Evolutionary conservation across 2,797 vertebrate species (phyloP), one percentile per base, ranked within the genome.

Genomic region (Takifugu ocellatus): DNA sequence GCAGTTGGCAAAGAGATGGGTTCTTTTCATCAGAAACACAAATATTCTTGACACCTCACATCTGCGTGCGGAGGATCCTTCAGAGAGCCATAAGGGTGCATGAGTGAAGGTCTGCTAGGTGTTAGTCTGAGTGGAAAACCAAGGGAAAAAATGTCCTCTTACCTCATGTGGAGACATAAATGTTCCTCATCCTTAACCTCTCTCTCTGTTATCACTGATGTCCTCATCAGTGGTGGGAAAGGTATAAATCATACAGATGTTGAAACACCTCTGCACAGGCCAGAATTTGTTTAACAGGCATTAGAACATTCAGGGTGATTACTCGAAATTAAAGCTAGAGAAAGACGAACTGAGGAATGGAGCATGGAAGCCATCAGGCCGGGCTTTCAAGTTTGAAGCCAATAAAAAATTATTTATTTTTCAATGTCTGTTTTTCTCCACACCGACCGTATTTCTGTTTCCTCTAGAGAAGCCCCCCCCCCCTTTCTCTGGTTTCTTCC

Each of bases 1-100:
- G 53, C 78, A 83, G 76, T 81, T 85, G 85, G 87, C 83, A 70
- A 73, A 70, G 72, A 79, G 77, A 89, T 69, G 69, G 73, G 74
- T 74, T 66, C 78, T 85, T 89, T 88, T 88, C 84, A 86, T 87
- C 81, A 84, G 78, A 84, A 81, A 89, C 79, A 87, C 84, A 90
- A 91, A 92, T 89, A 89, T 75, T 81, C 82, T 74, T 91, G 90
- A 92, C 84, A 84, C 84, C 76, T 72, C 81, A 88, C 89, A 91
- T 91, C 89, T 92, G 90, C 81, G 79, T 51, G 2, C 26, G 67
- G 69, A 79, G 77, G 70, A 77, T 81, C 79, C 48, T 79, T 74
- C 49, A 26, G 70, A 71, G 63, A 68, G 66, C 61, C 54, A 48
- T 44, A 42, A 67, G 49, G 63, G 65, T 68, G 65, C 70, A 72